Evolutionary conservation across 2,113 vertebrate species (phyloP).

Genomic region (Raphicerus campestris): DNA sequence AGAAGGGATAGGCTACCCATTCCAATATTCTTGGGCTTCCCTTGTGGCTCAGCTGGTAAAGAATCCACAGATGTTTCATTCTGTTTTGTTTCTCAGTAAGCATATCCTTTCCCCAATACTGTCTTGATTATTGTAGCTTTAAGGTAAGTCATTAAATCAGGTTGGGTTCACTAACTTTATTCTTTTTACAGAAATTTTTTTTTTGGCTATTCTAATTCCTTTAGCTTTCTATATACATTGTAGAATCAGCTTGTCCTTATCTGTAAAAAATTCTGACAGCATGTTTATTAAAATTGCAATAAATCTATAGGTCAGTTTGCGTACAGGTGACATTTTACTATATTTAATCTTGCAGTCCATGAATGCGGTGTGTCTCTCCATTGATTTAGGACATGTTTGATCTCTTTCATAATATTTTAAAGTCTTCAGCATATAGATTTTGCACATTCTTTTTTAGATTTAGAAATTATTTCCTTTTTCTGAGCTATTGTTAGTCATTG

Average conservation of each 20-base stretch:
- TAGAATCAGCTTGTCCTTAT: background rate
- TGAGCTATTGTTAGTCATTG: background rate
- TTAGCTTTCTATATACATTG: slow-evolving; percentile 5
- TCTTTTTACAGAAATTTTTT: background rate
- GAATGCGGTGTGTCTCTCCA: background rate
- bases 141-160: background rate
- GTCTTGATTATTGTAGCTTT: background rate
- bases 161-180: background rate
- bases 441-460: background rate
- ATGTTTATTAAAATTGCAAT: background rate
- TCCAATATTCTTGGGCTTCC: background rate
- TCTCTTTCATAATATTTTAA: background rate
- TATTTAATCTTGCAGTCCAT: background rate
- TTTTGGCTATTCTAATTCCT: background rate
- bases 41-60: background rate
- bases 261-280: background rate
- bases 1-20: background rate
- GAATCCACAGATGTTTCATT: background rate
- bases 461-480: background rate
- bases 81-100: background rate
- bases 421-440: background rate
- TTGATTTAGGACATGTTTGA: background rate
- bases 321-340: background rate
- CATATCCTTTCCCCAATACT: background rate
- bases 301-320: background rate